A percentile compares a stretch with the other conserved stretches of the same genome.
Evolutionary conservation across 1,140 invertebrate genomes (phyloP).

Genomic region (Philopotamus ludificatus): DNA sequence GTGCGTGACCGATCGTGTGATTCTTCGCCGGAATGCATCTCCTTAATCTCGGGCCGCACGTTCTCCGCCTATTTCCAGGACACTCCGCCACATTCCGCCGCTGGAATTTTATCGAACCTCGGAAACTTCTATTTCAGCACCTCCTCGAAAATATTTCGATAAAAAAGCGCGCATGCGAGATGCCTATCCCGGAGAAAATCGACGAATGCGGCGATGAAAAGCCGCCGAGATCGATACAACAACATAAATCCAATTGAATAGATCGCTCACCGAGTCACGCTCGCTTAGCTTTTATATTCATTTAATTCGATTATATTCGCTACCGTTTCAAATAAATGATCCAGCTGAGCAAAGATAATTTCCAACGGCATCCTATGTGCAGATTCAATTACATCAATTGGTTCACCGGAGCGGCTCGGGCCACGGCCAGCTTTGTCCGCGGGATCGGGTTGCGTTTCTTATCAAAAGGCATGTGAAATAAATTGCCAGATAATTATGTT

Average conservation of each 20-base stretch:
- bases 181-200: too few relatives aligned
- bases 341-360: neutral
- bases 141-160: too few relatives aligned
- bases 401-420: neutral
- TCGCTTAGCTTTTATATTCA: neutral
- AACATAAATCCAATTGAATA: neutral
- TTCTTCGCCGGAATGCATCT: neutral
- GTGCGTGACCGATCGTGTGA: slow-evolving; percentile 9
- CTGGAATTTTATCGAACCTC: neutral
- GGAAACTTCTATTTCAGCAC: too few relatives aligned
- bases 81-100: neutral
- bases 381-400: neutral
- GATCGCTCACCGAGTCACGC: neutral
- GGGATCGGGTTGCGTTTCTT: neutral
- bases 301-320: neutral
- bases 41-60: neutral
- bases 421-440: neutral
- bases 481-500: neutral
- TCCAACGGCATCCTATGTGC: neutral
- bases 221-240: neutral
- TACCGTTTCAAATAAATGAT: neutral
- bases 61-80: neutral
- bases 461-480: neutral
- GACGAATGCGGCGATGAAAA: too few relatives aligned
- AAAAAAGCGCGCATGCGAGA: too few relatives aligned